Base-by-base conservation (phyloP, 2,797 vertebrate species). In the Lepus townsendii region DNA sequence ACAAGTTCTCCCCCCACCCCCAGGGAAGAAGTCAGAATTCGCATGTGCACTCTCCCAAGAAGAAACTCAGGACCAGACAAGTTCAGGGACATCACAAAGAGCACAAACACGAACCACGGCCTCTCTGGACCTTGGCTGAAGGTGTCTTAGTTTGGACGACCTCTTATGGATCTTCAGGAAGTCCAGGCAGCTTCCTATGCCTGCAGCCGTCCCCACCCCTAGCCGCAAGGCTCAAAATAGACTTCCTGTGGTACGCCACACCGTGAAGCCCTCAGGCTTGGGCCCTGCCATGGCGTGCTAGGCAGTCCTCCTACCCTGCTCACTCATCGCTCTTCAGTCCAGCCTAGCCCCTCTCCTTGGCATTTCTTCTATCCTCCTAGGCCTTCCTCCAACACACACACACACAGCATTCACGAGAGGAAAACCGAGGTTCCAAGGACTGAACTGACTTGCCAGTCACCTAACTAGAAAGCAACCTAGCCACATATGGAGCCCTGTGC, bases 141-240 rank as follows among this genome's bases (percentile, higher is more conserved):
- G 57, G 60, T 84, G 54, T 52, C 71, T 82, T 77, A 93, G 35
- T 75, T 91, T 57, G 93, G 80, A 85, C 80, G 77, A 87, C 52
- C 89, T 95, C 57, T 89, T 72, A 77, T 17, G 30, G 42, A 84
- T 77, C 84, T 78, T 91, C 42, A 91, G 94, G 87, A 93, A 92
- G 80, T 85, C 92, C 32, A 57, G 71, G 73, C 42, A 95, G 65
- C 76, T 88, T 94, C 71, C 54, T 96, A 73, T 92, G 57, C 80
- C 62, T 68, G 80, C n/a, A 65, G 35, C 69, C 73, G 47, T 92
- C 24, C 42, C 30, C 57, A 65, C 35, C 54, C 86, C 91, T 66
- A 80, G 90, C 83, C 95, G 42, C 85, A 93, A 42, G 26, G 86
- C 76, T 92, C 92, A 93, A 93, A 97, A 94, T 95, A 90, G 72